Base-by-base conservation (phyloP, 2,113 vertebrate species). In the Apus apus region DNA sequence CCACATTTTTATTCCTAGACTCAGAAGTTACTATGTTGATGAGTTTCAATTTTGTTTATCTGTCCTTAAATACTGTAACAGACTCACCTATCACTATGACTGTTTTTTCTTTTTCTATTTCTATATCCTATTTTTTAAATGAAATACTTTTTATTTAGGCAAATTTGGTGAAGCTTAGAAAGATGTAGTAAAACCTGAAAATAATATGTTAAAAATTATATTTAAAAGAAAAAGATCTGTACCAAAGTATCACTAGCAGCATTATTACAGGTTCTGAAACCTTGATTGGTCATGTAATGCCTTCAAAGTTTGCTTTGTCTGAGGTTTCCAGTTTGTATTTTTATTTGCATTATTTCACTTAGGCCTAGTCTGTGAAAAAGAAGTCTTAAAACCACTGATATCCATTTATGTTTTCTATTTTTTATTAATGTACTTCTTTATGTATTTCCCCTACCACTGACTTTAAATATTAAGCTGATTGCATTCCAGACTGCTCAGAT, bases 401-500 rank as follows among this genome's bases (percentile, higher is more conserved):
- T 5, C 6, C 6, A 27, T 48, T 80, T 87, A 60, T 15, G 57
- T 86, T 90, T 94, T 82, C 80, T 30, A 8, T 76, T 89, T 82
- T 16, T 79, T 87, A 54, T 79, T 87, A 54, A 34, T 58, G 8
- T 27, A 4, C 43, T 93, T 72, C 7, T 93, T 70, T 32, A 38
- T 79, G 27, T 51, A 74, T 93, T 79, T 82, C 11, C 18, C 23
- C 30, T 72, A 38, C 8, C 9, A 74, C 58, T 95, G 87, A 80
- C 84, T 97, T 97, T 73, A 96, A 98, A 96, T 91, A 92, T 72
- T 88, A 83, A 80, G 74, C n/a, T 89, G 45, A 57, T 54, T 93
- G 82, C 91, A 97, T 98, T 98, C 97, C 97, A 96, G 85, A 91
- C 90, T 97, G 73, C 94, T 96, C 93, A 93, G 51, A 96, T 96